Evolutionary conservation across 2,888 invertebrate species (phyloP), one percentile per base, ranked within the genome.

Genomic region (Beris morrisii): DNA sequence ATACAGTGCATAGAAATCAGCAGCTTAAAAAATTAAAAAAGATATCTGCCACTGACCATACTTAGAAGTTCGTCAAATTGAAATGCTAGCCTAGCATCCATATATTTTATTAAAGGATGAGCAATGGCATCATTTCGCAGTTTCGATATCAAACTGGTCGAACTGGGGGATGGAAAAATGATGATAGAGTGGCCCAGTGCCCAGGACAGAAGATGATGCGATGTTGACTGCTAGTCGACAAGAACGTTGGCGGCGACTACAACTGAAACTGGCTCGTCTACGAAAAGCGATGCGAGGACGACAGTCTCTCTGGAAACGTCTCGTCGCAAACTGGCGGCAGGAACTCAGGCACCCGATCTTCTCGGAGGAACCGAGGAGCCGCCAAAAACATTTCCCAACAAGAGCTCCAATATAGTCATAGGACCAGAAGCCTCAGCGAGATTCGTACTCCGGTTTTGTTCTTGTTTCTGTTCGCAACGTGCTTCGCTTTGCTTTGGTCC

Each of bases 311-410:
- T 69, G 71, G 70, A 66, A 67, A 69, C 70, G 71, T 71, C 71
- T 71, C 66, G 71, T 68, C 71, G 64, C 67, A 67, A 64, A 66
- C 65, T 68, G 72, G 71, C 72, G 72, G 67, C 72, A 72, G 72
- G 71, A 71, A 69, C 71, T 64, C 67, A 70, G 71, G 72, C 72
- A 71, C 71, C 72, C 69, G 52, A 69, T 69, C 64, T 64, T 65
- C 65, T 67, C 53, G 53, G 64, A 69, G 69, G 69, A 69, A 69
- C 63, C 64, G 45, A 67, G 69, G 69, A 69, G 69, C 69, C 69
- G 69, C 68, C 59, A 64, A 66, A 69, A 66, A 66, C 54, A 54
- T 64, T 64, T 54, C 52, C 38, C 15, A 31, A 22, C 38, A 53
- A 12, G 28, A 38, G 9, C 38, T 3, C 38, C 38, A 38, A 38